Base-by-base conservation (phyloP, 1,140 invertebrate genomes). In the Parasteatoda tepidariorum region DNA sequence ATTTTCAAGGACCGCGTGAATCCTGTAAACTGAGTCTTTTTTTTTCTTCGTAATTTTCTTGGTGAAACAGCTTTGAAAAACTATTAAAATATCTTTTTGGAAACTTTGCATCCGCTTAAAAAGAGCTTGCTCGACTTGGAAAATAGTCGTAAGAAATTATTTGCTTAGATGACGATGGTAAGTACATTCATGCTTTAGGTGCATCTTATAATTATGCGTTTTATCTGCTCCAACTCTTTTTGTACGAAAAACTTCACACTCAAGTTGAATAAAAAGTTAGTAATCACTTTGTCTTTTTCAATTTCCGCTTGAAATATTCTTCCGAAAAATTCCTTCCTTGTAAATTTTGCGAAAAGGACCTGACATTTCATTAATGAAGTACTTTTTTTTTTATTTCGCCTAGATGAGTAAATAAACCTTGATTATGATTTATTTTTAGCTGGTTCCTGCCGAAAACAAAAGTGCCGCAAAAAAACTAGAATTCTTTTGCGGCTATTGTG, bases 381-480 rank as follows among this genome's bases (percentile, higher is more conserved):
- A 48, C 9, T 13, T 48, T 48, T 48, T 22, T 61, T 30, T n/a
- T 61, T 61, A 24, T 55, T 73, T 73, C 31, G 68, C 68, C 57
- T 57, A 55, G 54, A 13, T 26, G 68, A 73, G 68, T 48, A 57
- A 73, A 48, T 24, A 57, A 73, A 57, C 26, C 30, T 71, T 71
- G 48, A 73, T 33, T 57, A 57, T 57, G 18, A 73, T 73, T 73
- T 31, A 57, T 11, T 73, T 34, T 48, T 41, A 13, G 38, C 9
- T 13, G 9, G 9, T 48, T 18, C 38, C 9, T 48, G 9, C 18
- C 38, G 38, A 18, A 48, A 48, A 18, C 38, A 48, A 18, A 48
- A 48, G 38, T 13, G 18, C 38, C n/a, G n/a, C 48, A 70, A 48
- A 71, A 33, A 55, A 33, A 57, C 15, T 73, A 55, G 22, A 33